phyloP scores from a whole-genome alignment of 2,797 vertebrate genomes.

The Decapterus maruadsi region DNA sequence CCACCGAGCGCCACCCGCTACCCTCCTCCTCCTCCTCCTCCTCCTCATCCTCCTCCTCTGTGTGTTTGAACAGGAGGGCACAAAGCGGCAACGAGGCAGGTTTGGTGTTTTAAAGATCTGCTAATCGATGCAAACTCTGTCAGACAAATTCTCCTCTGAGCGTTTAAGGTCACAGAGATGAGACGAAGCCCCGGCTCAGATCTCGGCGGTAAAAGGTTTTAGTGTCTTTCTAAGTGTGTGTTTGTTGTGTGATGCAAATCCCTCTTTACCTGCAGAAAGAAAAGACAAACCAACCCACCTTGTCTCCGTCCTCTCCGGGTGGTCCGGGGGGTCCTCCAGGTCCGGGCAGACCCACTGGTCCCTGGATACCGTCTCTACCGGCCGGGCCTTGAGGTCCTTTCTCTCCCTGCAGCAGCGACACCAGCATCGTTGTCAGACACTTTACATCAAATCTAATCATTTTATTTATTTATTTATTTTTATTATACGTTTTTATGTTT shows the following conservation, averaged over 20 bases:
- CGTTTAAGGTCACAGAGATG: constrained; percentile 55
- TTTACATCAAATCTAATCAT: too few species aligned
- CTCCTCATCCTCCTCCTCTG: constrained; percentile 12
- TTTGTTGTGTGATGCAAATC: neutral
- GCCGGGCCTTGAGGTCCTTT: constrained; percentile 98
- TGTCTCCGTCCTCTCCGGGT: constrained; percentile 98
- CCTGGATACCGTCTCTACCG: constrained; percentile 97
- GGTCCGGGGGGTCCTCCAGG: constrained; percentile 96
- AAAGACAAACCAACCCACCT: constrained; percentile 80
- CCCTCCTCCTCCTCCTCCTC: constrained; percentile 5
- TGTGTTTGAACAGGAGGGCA: constrained; percentile 41
- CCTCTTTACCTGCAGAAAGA: neutral
- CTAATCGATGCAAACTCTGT: constrained; percentile 61
- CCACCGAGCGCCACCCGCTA: constrained; percentile 6
- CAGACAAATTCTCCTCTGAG: constrained; percentile 54
- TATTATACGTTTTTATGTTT: too few species aligned
- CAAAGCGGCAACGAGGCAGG: constrained; percentile 49
- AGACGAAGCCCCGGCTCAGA: constrained; percentile 38
- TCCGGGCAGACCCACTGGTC: constrained; percentile 97
- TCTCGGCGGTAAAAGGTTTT: constrained; percentile 30
- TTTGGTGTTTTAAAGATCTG: constrained; percentile 57
- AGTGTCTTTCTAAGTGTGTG: constrained; percentile 38
- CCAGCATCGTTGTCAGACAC: constrained; percentile 5
- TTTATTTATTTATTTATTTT: too few species aligned
- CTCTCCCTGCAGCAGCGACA: constrained; percentile 88